Evolutionary conservation across 35 echinoderm and acorn worm species (phyloP).

Genomic region (Apostichopus japonicus): DNA sequence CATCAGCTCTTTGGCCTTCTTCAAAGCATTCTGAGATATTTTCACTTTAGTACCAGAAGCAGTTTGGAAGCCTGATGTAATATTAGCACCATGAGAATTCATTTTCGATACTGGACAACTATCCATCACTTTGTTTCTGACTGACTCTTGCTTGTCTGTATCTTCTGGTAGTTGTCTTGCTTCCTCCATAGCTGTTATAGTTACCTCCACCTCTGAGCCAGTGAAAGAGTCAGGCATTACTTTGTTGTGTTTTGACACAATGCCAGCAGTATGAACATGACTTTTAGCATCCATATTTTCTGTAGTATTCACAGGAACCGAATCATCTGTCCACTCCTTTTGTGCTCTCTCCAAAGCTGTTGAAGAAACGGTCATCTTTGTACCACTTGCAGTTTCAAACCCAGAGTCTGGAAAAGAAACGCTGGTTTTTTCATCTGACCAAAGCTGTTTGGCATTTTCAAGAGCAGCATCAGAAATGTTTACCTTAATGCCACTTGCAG

Average conservation of each 20-base stretch:
- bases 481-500: constrained; percentile 24
- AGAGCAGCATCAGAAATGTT: constrained; percentile 23
- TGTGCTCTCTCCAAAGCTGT: constrained; percentile 9
- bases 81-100: no score
- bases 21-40: constrained; percentile 57
- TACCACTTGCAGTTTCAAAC: constrained; percentile 20
- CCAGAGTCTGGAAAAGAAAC: background rate
- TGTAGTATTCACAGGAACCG: background rate
- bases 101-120: no score
- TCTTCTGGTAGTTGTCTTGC: no score
- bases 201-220: no score
- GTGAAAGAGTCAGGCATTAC: no score
- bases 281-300: no score
- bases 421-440: background rate
- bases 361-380: background rate
- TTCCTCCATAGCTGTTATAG: no score
- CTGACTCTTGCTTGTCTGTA: no score
- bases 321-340: background rate
- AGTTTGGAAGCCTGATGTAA: constrained; percentile 64
- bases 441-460: constrained; percentile 12
- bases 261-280: no score
- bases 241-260: no score
- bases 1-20: constrained; percentile 51
- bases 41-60: constrained; percentile 64
- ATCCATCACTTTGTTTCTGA: no score